phyloP scores from a whole-genome alignment of 2,797 vertebrate genomes.

The Rhinella marina region DNA sequence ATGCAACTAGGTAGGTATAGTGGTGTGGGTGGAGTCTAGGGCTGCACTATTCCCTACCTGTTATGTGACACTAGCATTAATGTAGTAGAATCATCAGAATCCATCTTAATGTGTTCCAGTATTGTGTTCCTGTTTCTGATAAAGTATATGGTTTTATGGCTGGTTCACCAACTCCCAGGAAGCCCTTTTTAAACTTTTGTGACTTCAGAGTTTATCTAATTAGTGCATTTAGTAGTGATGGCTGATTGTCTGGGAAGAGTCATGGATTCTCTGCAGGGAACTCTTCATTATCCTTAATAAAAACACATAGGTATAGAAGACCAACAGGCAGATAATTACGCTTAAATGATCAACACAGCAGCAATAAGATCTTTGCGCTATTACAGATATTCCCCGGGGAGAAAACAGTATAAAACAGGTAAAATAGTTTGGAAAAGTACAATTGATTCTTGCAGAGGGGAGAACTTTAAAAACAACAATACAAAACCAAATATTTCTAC shows the following conservation, averaged over 20 bases:
- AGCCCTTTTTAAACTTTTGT: not conserved
- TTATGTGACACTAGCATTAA: no score
- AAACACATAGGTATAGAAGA: constrained; percentile 12
- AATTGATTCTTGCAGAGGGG: not conserved
- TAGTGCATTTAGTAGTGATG: constrained; percentile 31
- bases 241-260: constrained; percentile 23
- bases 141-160: not conserved
- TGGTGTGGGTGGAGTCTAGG: no score
- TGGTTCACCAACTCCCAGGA: not conserved
- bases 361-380: not conserved
- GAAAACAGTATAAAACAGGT: not conserved
- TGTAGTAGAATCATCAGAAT: not conserved
- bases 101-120: not conserved
- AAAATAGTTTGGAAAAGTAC: constrained; percentile 12
- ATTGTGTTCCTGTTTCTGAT: not conserved
- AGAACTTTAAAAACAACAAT: constrained; percentile 2
- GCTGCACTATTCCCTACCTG: no score
- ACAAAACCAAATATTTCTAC: not conserved
- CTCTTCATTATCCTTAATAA: constrained; percentile 20
- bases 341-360: constrained; percentile 23
- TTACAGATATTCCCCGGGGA: constrained; percentile 26
- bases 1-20: no score
- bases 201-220: constrained; percentile 34
- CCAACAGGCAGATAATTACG: constrained; percentile 31
- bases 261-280: constrained; percentile 12